A percentile compares a stretch with the other conserved stretches of the same genome.
Evolutionary conservation across 2,113 vertebrate species (phyloP).

Genomic region (Paedocypris sp.): DNA sequence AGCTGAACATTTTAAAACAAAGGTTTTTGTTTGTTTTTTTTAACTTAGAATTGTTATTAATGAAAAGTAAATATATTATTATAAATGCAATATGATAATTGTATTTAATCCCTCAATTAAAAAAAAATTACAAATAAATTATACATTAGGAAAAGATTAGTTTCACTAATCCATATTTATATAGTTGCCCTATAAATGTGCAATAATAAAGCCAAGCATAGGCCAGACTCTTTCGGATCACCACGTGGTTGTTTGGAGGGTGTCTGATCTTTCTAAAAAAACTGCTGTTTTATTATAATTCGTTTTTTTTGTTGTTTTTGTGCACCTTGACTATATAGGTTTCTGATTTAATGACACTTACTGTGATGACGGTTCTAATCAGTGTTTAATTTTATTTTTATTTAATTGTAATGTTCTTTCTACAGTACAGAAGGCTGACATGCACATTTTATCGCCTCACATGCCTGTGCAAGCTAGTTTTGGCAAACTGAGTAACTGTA

Average conservation of each 20-base stretch:
- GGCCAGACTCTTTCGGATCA: not conserved
- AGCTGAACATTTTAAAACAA: too few species aligned
- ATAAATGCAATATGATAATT: not conserved
- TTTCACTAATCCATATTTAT: not conserved
- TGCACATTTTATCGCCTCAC: slow-evolving; percentile 27
- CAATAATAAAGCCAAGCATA: not conserved
- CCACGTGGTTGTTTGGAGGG: slow-evolving; percentile 4
- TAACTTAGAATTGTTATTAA: too few species aligned
- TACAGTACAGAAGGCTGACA: slow-evolving; percentile 12
- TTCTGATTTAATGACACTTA: slow-evolving; percentile 5
- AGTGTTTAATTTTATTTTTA: not conserved
- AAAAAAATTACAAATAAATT: not conserved
- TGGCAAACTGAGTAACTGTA: too few species aligned
- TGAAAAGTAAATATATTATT: too few species aligned
- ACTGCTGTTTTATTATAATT: slow-evolving; percentile 18
- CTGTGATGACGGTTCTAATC: slow-evolving; percentile 3
- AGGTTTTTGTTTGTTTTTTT: too few species aligned
- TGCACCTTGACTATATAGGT: not conserved
- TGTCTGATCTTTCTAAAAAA: slow-evolving; percentile 21
- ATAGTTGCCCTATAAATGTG: not conserved
- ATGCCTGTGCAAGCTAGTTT: slow-evolving; percentile 26
- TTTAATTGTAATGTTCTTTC: slow-evolving; percentile 13
- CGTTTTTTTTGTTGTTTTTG: not conserved
- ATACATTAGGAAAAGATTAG: not conserved
- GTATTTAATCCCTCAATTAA: not conserved